These are phyloP conservation scores for Gadus macrocephalus DNA, from an alignment of 2,113 vertebrate genomes.

Conservation along the genomic window DNA sequence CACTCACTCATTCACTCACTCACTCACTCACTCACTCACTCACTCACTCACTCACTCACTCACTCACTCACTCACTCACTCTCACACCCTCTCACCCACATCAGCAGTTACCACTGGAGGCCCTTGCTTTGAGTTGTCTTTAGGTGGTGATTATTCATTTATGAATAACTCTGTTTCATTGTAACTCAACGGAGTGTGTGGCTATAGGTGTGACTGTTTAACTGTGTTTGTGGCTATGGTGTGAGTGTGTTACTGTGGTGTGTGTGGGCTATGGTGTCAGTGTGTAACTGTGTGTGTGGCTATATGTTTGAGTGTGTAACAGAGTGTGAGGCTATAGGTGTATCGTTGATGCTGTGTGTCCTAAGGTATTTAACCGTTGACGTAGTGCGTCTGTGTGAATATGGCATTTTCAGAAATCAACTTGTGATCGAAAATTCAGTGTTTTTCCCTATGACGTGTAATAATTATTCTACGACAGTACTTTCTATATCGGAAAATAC, in stretches of 20 bases:
- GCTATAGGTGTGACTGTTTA: too few species aligned
- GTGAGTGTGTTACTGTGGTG: too few species aligned
- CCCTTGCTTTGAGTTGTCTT: slow-evolving; percentile 6
- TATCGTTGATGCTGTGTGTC: slow-evolving; percentile 39
- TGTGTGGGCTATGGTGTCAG: too few species aligned
- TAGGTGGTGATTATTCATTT: background rate
- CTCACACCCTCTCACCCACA: too few species aligned
- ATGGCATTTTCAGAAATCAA: slow-evolving; percentile 56
- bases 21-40: too few species aligned
- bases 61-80: too few species aligned
- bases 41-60: too few species aligned
- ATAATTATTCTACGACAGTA: slow-evolving; percentile 72
- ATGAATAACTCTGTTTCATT: background rate
- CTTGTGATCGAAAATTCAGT: slow-evolving; percentile 55
- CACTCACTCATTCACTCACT: too few species aligned
- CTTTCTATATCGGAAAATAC: slow-evolving; percentile 70
- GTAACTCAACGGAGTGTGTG: too few species aligned
- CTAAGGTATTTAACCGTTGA: slow-evolving; percentile 53
- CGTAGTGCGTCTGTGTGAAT: slow-evolving; percentile 63
- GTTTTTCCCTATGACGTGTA: slow-evolving; percentile 76
- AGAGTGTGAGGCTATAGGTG: slow-evolving; percentile 19
- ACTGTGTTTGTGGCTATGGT: too few species aligned
- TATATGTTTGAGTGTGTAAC: too few species aligned
- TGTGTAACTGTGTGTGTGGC: too few species aligned
- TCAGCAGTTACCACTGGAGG: background rate